These are phyloP conservation scores for Psittacula echo DNA, from an alignment of 2,797 vertebrate species.

Conservation along the genomic window DNA sequence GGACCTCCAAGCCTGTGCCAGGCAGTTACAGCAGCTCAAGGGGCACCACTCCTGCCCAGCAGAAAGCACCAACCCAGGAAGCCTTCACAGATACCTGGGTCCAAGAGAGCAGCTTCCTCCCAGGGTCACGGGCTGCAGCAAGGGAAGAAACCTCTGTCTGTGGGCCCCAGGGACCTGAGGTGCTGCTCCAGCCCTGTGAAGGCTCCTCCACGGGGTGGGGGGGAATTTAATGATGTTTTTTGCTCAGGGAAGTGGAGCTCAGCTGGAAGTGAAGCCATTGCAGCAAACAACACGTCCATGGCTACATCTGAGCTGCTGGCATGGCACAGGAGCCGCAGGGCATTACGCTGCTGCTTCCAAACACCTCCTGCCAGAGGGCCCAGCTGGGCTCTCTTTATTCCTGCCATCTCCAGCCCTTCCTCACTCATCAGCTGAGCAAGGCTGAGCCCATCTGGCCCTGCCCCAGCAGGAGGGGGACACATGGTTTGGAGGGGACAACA, in stretches of 20 bases:
- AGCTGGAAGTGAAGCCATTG: neutral
- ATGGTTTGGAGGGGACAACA: neutral
- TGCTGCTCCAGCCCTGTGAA: neutral
- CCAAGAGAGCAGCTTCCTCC: neutral
- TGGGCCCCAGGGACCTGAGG: neutral
- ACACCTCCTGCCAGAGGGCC: neutral
- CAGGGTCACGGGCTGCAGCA: accelerated
- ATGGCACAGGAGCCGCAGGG: neutral
- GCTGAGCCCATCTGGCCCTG: neutral
- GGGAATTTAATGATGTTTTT: neutral
- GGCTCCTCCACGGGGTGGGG: accelerated
- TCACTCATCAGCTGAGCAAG: neutral
- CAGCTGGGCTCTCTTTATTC: neutral
- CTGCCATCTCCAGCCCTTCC: neutral
- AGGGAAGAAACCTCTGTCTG: neutral
- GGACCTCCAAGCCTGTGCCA: neutral
- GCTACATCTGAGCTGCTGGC: neutral
- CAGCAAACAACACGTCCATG: accelerated
- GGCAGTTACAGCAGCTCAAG: accelerated
- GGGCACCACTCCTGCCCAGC: neutral
- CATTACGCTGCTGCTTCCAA: neutral
- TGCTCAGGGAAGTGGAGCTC: neutral
- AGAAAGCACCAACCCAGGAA: neutral
- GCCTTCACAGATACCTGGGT: accelerated
- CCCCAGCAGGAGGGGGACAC: neutral